Conservation (phyloP, 2,888 invertebrate genomes). For the Thecophora atra region DNA sequence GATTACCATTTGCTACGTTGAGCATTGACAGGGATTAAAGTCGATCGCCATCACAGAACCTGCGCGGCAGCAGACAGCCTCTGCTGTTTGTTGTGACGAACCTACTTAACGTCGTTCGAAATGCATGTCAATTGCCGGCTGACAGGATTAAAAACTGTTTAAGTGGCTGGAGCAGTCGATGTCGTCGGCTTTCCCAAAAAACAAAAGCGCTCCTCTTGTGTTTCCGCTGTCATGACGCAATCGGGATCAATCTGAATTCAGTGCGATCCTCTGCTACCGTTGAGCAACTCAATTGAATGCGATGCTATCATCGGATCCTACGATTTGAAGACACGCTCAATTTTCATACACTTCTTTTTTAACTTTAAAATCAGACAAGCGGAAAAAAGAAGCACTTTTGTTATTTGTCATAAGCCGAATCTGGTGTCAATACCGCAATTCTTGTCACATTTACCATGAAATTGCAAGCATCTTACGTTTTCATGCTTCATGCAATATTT, state of each 20-base stretch:
- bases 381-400: conserved; percentile 46
- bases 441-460: background rate
- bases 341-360: conserved; percentile 24
- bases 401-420: conserved; percentile 35
- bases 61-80: conserved; percentile 5
- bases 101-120: conserved; percentile 35
- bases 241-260: background rate
- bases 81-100: conserved; percentile 34
- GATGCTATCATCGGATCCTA: conserved; percentile 41
- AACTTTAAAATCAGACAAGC: conserved; percentile 47
- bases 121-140: conserved; percentile 58
- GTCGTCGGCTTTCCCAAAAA: conserved; percentile 11
- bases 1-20: conserved; percentile 38
- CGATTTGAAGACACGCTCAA: conserved; percentile 11
- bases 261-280: background rate
- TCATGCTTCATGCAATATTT: too few relatives aligned
- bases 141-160: conserved; percentile 56
- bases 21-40: conserved; percentile 47
- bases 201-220: conserved; percentile 34
- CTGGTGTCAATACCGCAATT: background rate
- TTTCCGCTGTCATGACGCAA: conserved; percentile 34
- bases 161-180: conserved; percentile 37
- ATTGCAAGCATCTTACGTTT: too few relatives aligned
- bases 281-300: conserved; percentile 48
- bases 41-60: conserved; percentile 48